Base-by-base conservation (phyloP, 2,888 invertebrate genomes). In the Perizoma flavofasciatum region DNA sequence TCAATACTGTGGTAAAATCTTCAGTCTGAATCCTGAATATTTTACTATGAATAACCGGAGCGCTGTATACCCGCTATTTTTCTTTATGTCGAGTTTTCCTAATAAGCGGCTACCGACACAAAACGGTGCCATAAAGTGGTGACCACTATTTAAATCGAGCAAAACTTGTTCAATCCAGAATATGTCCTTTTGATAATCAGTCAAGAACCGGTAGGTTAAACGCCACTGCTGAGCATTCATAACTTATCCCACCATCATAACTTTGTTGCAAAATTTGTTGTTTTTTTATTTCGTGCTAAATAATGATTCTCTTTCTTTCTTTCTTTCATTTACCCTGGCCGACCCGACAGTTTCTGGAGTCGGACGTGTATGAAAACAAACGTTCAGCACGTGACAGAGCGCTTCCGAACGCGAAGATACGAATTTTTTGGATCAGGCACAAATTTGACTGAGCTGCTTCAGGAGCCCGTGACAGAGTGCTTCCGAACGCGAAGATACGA, bases 301-400 rank as follows among this genome's bases (percentile, higher is more conserved):
- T 22, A 22, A 22, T 22, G 22, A 2, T 22, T 22, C 3, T 22
- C 22, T 22, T 22, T 22, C 22, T 22, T 22, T 22, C 22, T 22
- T 22, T 2, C 22, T 22, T 22, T 22, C 22, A 22, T 5, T 1
- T 43, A 43, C 5, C n/a, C 33, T 9, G n/a, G 33, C 9, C n/a
- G 6, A 68, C 69, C 59, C 67, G 72, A 66, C 69, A 62, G 69
- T 33, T 46, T 9, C 62, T 56, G 57, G 67, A 56, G 68, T 68
- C 63, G 67, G 68, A 64, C 68, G 71, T 58, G 77, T 71, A 79
- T 81, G 75, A 70, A 75, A 79, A 81, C 78, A 81, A 81, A 81
- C 77, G 77, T 71, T 55, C 43, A 5, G 59, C 67, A 81, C 81
- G 81, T 81, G 81, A 66, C 63, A 57, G 33, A 61, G 61, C 61